Conservation (phyloP, 1,140 invertebrate genomes). For the Diabrotica undecimpunctata region DNA sequence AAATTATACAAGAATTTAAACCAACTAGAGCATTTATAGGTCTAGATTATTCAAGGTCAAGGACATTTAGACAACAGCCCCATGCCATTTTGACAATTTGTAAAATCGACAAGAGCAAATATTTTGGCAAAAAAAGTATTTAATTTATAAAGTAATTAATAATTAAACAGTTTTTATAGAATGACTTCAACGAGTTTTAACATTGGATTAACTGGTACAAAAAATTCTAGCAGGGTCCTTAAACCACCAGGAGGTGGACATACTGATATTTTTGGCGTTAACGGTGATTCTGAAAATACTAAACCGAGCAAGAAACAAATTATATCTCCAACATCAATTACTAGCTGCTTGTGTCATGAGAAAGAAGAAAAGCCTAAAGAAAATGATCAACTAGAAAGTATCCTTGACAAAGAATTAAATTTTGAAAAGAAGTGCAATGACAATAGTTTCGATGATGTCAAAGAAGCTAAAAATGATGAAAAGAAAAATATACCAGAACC, state of each 20-base stretch:
- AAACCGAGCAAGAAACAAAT: slow-evolving; percentile 26
- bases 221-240: slow-evolving; percentile 36
- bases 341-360: slow-evolving; percentile 21
- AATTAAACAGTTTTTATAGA: slow-evolving; percentile 13
- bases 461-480: slow-evolving; percentile 21
- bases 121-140: too few species aligned
- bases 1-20: too few species aligned
- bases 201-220: slow-evolving; percentile 31
- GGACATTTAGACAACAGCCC: too few species aligned
- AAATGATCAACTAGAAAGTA: slow-evolving; percentile 9
- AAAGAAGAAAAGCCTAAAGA: slow-evolving; percentile 2
- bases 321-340: slow-evolving; percentile 26
- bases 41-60: too few species aligned
- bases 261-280: slow-evolving; percentile 38
- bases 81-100: too few species aligned
- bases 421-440: slow-evolving; percentile 14
- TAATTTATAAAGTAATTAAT: too few species aligned
- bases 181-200: slow-evolving; percentile 37
- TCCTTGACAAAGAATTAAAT: slow-evolving; percentile 10
- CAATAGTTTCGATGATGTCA: slow-evolving; percentile 22
- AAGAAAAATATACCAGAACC: slow-evolving; percentile 9
- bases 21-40: too few species aligned
- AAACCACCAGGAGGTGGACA: slow-evolving; percentile 39
- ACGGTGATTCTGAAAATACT: slow-evolving; percentile 14
- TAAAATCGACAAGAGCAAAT: too few species aligned